A percentile compares a stretch with the other conserved stretches of the same genome.
phyloP scores from a whole-genome alignment of 2,888 invertebrate species.

The Drosophila tanythrix region DNA sequence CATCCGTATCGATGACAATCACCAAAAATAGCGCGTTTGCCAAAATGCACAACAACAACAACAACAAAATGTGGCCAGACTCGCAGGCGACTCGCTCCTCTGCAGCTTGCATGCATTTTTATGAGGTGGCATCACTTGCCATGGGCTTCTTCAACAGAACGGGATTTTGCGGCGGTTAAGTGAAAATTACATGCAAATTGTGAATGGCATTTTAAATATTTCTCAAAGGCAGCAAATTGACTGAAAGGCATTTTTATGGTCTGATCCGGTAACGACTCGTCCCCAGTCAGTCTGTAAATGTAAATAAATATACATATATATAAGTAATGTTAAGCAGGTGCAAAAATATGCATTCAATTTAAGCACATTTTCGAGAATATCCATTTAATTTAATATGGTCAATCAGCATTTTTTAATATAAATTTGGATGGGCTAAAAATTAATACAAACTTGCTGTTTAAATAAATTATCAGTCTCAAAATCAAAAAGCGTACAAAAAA shows the following conservation, averaged over 20 bases:
- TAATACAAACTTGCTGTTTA: background rate
- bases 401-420: background rate
- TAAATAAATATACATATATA: slow-evolving; percentile 2
- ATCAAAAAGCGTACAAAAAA: background rate
- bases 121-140: slow-evolving; percentile 36
- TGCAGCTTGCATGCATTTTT: slow-evolving; percentile 61
- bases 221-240: slow-evolving; percentile 65
- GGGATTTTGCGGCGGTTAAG: slow-evolving; percentile 66
- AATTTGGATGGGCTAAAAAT: background rate
- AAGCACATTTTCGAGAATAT: background rate
- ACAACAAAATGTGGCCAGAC: slow-evolving; percentile 41
- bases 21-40: slow-evolving; percentile 68
- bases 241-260: slow-evolving; percentile 56
- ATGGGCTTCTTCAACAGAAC: slow-evolving; percentile 49
- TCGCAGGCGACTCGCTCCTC: slow-evolving; percentile 24
- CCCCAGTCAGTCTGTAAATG: background rate
- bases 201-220: slow-evolving; percentile 70
- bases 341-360: slow-evolving; percentile 6
- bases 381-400: background rate
- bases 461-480: background rate
- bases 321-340: slow-evolving; percentile 1
- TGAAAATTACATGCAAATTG: slow-evolving; percentile 67
- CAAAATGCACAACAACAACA: slow-evolving; percentile 61
- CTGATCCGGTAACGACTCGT: slow-evolving; percentile 14
- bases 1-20: slow-evolving; percentile 78